These are phyloP conservation scores for Itoplectis maculator DNA, from an alignment of 2,888 invertebrate species.

Conservation along the genomic window DNA sequence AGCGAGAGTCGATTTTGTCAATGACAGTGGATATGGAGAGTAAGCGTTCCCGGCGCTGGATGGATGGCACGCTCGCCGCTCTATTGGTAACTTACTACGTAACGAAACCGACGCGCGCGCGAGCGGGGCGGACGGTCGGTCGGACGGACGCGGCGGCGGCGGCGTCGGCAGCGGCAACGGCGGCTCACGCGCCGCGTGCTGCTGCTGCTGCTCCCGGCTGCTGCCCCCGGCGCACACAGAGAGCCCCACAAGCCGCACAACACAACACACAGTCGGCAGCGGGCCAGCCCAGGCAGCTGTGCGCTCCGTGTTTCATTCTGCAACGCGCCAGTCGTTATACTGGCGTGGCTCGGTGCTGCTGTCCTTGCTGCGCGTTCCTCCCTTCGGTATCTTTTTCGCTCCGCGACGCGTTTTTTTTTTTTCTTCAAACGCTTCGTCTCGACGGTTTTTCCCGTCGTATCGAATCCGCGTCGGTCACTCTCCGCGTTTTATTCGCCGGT, in stretches of 20 bases:
- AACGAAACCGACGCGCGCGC: no score
- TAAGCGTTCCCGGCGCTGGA: background rate
- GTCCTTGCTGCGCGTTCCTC: constrained; percentile 46
- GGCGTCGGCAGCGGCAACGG: background rate
- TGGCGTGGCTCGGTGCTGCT: constrained; percentile 81
- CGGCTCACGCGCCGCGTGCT: constrained; percentile 45
- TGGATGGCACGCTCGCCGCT: background rate
- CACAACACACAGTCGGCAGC: constrained; percentile 23
- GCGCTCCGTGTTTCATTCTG: constrained; percentile 71
- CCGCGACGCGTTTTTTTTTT: no score
- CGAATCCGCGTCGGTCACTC: no score
- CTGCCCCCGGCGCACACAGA: constrained; percentile 20
- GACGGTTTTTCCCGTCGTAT: no score
- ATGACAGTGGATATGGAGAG: constrained; percentile 6
- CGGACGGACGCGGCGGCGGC: constrained; percentile 1
- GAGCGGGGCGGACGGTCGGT: no score
- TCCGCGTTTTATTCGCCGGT: no score
- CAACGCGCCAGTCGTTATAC: constrained; percentile 80
- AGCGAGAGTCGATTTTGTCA: background rate
- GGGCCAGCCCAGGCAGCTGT: constrained; percentile 73
- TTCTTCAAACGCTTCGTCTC: no score
- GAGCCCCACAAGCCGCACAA: no score
- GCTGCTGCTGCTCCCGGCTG: background rate
- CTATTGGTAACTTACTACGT: background rate
- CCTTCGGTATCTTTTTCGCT: background rate